Percentiles rank a stretch among this genome's conserved stretches.
Evolutionary conservation across 2,888 invertebrate genomes (phyloP).

Genomic region (Tipula vernalis): DNA sequence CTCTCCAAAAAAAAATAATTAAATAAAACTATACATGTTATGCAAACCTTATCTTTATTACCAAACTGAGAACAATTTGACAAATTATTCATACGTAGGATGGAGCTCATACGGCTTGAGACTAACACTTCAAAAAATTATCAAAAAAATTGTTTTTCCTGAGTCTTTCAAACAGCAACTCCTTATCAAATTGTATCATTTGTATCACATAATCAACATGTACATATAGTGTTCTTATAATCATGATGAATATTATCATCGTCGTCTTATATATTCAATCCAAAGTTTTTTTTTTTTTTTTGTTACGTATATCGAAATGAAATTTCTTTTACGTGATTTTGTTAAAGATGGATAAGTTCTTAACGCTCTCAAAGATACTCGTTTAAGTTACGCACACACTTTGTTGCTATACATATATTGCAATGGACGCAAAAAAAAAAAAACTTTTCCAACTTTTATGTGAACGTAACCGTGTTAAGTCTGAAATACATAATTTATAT

Average conservation of each 20-base stretch:
- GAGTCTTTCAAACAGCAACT: not conserved
- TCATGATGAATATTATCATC: not conserved
- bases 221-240: not conserved
- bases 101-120: too few relatives aligned
- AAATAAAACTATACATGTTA: too few relatives aligned
- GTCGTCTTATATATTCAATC: not conserved
- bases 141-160: not conserved
- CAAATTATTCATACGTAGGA: too few relatives aligned
- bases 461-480: not conserved
- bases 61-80: too few relatives aligned
- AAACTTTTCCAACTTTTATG: not conserved
- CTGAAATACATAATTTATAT: not conserved
- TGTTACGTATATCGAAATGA: not conserved
- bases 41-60: too few relatives aligned
- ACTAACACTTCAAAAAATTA: not conserved
- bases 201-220: not conserved
- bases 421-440: not conserved
- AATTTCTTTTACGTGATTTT: not conserved
- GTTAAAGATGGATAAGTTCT: not conserved
- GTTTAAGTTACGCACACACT: not conserved
- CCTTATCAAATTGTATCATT: not conserved
- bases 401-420: not conserved
- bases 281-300: not conserved
- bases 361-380: not conserved
- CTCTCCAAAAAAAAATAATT: too few relatives aligned